These are phyloP conservation scores for Dolichomitus sp. DNA, from an alignment of 2,888 invertebrate species.

Conservation along the genomic window DNA sequence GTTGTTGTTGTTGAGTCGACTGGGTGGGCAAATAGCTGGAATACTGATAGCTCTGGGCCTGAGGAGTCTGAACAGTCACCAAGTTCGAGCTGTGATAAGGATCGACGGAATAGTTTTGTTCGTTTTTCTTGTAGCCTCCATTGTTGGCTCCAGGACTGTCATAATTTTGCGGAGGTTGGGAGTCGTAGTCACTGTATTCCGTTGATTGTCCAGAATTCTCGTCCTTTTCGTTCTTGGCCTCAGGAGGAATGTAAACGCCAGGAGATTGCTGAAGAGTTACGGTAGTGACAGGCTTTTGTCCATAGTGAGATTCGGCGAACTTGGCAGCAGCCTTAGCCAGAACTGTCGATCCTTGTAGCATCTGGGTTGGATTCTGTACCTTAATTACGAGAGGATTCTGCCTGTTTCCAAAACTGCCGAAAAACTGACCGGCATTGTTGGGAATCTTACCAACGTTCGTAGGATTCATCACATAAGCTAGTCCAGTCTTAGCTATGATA, in stretches of 20 bases:
- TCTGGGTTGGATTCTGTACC: constrained; percentile 55
- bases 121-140: constrained; percentile 65
- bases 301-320: constrained; percentile 70
- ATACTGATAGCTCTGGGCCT: constrained; percentile 77
- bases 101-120: constrained; percentile 71
- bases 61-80: constrained; percentile 75
- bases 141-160: constrained; percentile 55
- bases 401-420: constrained; percentile 33
- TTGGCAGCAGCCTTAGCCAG: constrained; percentile 69
- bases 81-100: constrained; percentile 75
- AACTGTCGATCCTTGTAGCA: constrained; percentile 48
- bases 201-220: constrained; percentile 65
- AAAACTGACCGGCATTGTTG: constrained; percentile 59
- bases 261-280: constrained; percentile 75
- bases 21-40: constrained; percentile 76
- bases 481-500: constrained; percentile 79
- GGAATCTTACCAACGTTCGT: constrained; percentile 68
- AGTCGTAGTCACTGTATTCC: constrained; percentile 78
- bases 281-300: constrained; percentile 74
- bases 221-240: constrained; percentile 66
- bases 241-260: constrained; percentile 75
- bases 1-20: constrained; percentile 60
- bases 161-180: constrained; percentile 67
- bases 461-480: constrained; percentile 78
- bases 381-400: constrained; percentile 58